Conservation (phyloP, 2,113 vertebrate species). For the Atrichornis clamosus region DNA sequence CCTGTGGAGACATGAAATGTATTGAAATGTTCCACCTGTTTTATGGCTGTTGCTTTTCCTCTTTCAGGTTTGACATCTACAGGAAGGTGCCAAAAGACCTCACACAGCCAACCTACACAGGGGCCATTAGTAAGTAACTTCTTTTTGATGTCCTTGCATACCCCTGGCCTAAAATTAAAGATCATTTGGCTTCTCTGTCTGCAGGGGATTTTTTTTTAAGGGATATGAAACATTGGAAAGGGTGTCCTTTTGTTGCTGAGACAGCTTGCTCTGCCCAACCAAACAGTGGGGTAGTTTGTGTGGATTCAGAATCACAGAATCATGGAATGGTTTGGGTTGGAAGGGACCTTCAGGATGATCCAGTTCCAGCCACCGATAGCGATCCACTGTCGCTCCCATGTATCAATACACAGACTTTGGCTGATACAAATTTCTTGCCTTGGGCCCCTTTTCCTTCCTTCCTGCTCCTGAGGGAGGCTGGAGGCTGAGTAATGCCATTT, state of each 20-base stretch:
- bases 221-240: not conserved
- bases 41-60: conserved; percentile 52
- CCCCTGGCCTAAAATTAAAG: conserved; percentile 28
- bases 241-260: not conserved
- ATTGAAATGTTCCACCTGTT: conserved; percentile 36
- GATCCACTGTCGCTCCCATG: not conserved
- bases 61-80: conserved; percentile 97
- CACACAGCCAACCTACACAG: conserved; percentile 97
- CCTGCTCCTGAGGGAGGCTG: conserved; percentile 30
- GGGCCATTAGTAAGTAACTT: conserved; percentile 94
- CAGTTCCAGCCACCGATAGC: not conserved
- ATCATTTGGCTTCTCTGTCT: not conserved
- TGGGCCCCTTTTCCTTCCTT: conserved; percentile 49
- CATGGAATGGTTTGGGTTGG: not conserved
- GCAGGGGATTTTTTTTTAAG: not conserved
- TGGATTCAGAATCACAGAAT: not conserved
- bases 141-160: not conserved
- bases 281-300: not conserved
- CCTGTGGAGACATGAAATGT: not conserved
- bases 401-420: not conserved
- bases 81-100: conserved; percentile 99
- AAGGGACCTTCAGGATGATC: not conserved
- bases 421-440: conserved; percentile 46
- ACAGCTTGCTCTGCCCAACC: not conserved
- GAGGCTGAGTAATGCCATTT: conserved; percentile 55